These are phyloP conservation scores for Zophobas atratus DNA, from an alignment of 1,140 invertebrate genomes.

Conservation along the genomic window DNA sequence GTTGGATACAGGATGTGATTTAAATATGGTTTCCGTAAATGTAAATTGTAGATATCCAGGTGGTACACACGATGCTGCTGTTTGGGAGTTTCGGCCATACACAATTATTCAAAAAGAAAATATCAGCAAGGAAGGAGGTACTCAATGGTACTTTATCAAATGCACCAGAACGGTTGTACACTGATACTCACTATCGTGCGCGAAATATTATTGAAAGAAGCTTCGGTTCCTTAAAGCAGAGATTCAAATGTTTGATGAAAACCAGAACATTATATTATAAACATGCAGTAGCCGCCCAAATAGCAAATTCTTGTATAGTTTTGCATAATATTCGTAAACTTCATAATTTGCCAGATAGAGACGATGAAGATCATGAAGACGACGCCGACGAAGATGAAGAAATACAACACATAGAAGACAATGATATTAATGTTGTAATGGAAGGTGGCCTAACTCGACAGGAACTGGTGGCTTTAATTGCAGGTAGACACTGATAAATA, in stretches of 20 bases:
- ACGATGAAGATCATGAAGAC: not conserved
- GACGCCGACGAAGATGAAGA: not conserved
- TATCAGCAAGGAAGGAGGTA: conserved; percentile 14
- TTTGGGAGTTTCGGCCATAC: conserved; percentile 49
- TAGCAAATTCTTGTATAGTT: not conserved
- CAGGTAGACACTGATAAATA: not conserved
- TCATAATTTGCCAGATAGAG: not conserved
- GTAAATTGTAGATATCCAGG: conserved; percentile 61
- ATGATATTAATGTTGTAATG: not conserved
- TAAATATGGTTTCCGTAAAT: conserved; percentile 54
- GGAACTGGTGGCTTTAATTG: not conserved
- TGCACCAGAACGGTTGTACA: conserved; percentile 14
- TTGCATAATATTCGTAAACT: not conserved
- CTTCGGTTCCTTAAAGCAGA: conserved; percentile 45
- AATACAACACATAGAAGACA: not conserved
- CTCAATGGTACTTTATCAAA: not conserved
- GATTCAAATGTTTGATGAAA: conserved; percentile 47
- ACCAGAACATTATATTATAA: conserved; percentile 47
- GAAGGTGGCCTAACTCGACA: not conserved
- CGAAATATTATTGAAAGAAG: conserved; percentile 46
- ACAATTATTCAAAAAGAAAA: conserved; percentile 19
- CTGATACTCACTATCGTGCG: not conserved
- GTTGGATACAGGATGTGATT: conserved; percentile 33
- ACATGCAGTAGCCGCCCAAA: not conserved
- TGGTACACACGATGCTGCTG: conserved; percentile 59